These are phyloP conservation scores for Tinea trinotella DNA, from an alignment of 2,888 invertebrate species.

Conservation along the genomic window DNA sequence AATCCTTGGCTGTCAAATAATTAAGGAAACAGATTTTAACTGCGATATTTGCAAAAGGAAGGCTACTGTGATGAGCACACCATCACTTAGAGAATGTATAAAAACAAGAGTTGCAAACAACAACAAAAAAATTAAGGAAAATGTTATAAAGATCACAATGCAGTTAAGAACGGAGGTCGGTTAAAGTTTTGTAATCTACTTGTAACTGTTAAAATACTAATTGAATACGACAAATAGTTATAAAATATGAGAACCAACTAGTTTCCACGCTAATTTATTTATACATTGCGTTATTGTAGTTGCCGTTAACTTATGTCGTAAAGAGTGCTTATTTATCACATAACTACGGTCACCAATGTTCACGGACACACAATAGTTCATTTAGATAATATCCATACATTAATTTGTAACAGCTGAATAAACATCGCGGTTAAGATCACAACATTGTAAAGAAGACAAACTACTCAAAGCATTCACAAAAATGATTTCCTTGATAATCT, in stretches of 20 bases:
- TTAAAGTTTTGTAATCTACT: background rate
- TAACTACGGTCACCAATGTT: slow-evolving; percentile 1
- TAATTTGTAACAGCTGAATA: background rate
- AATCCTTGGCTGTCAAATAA: background rate
- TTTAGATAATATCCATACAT: background rate
- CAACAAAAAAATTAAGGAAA: slow-evolving; percentile 9
- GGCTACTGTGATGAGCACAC: background rate
- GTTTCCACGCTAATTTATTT: slow-evolving; percentile 1
- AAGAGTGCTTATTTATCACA: background rate
- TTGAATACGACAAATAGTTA: background rate
- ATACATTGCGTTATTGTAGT: background rate
- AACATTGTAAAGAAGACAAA: too few species aligned
- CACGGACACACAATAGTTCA: slow-evolving; percentile 2
- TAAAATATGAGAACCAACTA: slow-evolving; percentile 13
- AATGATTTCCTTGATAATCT: too few species aligned
- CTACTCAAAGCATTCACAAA: too few species aligned
- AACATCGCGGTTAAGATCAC: too few species aligned
- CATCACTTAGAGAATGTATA: background rate
- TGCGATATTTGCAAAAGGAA: background rate
- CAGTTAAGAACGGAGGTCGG: slow-evolving; percentile 5
- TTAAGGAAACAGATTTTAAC: background rate
- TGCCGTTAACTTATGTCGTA: background rate
- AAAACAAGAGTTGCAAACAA: background rate
- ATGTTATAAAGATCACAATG: background rate
- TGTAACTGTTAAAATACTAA: background rate